These are phyloP conservation scores for Poecilia wingei DNA, from an alignment of 2,797 vertebrate genomes.

Conservation along the genomic window DNA sequence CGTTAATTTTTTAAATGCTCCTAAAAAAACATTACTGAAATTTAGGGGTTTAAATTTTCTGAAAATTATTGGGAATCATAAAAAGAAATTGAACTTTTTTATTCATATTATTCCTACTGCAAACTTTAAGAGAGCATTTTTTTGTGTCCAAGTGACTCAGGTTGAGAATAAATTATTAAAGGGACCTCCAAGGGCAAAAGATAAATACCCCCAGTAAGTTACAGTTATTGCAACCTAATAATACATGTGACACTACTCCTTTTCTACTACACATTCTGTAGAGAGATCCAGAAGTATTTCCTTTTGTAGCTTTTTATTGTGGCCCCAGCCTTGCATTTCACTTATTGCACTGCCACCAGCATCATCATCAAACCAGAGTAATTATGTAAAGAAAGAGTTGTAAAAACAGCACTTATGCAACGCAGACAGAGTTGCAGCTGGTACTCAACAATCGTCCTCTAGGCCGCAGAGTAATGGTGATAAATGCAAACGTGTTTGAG, in stretches of 20 bases:
- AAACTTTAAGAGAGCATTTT: not conserved
- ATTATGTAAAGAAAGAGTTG: constrained; percentile 21
- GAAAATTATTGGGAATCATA: not conserved
- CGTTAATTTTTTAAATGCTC: not conserved
- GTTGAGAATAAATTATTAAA: not conserved
- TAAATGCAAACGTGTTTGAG: constrained; percentile 14
- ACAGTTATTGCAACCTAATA: constrained; percentile 29
- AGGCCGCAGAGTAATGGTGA: constrained; percentile 8
- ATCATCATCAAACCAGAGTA: constrained; percentile 36
- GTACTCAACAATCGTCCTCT: constrained; percentile 14
- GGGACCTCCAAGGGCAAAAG: not conserved
- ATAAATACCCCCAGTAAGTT: constrained; percentile 18
- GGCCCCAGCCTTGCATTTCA: not conserved
- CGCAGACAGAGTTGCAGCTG: constrained; percentile 15
- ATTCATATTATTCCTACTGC: not conserved
- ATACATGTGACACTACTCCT: constrained; percentile 4
- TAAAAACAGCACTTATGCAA: constrained; percentile 20
- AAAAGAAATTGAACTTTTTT: not conserved
- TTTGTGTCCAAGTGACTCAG: not conserved
- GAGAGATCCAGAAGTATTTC: constrained; percentile 19
- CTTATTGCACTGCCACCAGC: constrained; percentile 19
- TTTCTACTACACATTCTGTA: constrained; percentile 12
- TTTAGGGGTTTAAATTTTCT: not conserved
- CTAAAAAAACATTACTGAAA: not conserved
- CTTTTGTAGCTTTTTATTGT: constrained; percentile 19